Evolutionary conservation across 2,888 invertebrate species (phyloP).

Genomic region (Hypselothyrea guttata): DNA sequence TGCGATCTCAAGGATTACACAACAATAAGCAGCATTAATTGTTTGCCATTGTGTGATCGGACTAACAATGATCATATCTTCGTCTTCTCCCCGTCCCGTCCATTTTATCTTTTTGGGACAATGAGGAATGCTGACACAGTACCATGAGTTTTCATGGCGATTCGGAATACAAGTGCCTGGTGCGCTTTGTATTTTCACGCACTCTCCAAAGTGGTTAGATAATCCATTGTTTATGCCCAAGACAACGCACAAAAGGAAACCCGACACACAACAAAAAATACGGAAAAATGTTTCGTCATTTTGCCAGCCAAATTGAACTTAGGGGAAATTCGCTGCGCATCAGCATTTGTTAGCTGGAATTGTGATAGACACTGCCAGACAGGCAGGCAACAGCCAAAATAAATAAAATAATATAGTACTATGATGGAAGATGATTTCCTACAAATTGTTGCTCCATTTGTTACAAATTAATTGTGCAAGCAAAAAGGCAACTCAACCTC

Average conservation of each 20-base stretch:
- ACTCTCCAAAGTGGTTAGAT: constrained; percentile 77
- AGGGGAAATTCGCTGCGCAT: constrained; percentile 42
- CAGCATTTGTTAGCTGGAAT: constrained; percentile 43
- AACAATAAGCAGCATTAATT: constrained; percentile 75
- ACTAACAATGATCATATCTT: constrained; percentile 19
- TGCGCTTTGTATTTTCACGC: constrained; percentile 63
- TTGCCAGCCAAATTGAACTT: constrained; percentile 30
- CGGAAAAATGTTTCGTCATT: constrained; percentile 70
- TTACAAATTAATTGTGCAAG: constrained; percentile 43
- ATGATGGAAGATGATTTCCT: constrained; percentile 36
- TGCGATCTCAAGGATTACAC: constrained; percentile 30
- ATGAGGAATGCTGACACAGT: constrained; percentile 51
- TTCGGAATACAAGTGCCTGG: constrained; percentile 68
- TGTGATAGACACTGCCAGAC: constrained; percentile 44
- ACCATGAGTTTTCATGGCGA: constrained; percentile 44
- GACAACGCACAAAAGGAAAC: constrained; percentile 1
- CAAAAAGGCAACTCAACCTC: no score
- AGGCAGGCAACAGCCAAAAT: constrained; percentile 39
- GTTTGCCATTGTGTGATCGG: constrained; percentile 65
- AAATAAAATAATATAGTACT: constrained; percentile 8
- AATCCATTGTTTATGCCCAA: constrained; percentile 72
- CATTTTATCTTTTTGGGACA: constrained; percentile 34
- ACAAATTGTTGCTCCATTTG: constrained; percentile 16
- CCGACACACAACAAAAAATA: constrained; percentile 30
- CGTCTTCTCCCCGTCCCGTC: no score